A percentile compares a stretch with the other conserved stretches of the same genome.
phyloP scores from a whole-genome alignment of 1,140 invertebrate species.

The Stegodyphus dumicola region DNA sequence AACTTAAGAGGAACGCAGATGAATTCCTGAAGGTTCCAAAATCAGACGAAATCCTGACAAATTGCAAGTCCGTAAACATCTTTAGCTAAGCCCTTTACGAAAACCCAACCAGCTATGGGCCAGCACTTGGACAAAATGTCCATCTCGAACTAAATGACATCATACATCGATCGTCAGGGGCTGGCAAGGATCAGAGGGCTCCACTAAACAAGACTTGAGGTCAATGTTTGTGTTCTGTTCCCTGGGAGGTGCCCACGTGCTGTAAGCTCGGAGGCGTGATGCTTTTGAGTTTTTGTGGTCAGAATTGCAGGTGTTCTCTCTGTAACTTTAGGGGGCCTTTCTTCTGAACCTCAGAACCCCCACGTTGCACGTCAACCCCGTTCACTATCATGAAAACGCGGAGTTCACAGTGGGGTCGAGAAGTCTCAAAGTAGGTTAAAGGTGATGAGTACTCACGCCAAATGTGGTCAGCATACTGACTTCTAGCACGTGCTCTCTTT shows the following conservation, averaged over 20 bases:
- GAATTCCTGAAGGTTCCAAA: slow-evolving; percentile 23
- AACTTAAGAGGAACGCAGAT: background rate
- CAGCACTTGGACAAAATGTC: slow-evolving; percentile 21
- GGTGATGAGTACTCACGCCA: slow-evolving; percentile 35
- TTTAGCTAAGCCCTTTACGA: background rate
- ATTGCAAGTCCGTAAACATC: slow-evolving; percentile 47
- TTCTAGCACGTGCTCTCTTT: slow-evolving; percentile 42
- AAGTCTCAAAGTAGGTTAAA: slow-evolving; percentile 37
- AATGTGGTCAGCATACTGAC: slow-evolving; percentile 23
- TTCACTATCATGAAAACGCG: slow-evolving; percentile 6
- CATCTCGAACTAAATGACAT: slow-evolving; percentile 23
- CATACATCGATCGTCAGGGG: slow-evolving; percentile 13
- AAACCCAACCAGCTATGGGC: background rate
- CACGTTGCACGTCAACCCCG: slow-evolving; percentile 47
- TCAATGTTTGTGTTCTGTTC: slow-evolving; percentile 54
- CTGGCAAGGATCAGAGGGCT: background rate
- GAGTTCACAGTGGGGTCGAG: slow-evolving; percentile 20
- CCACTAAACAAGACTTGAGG: slow-evolving; percentile 53
- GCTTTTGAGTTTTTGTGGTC: slow-evolving; percentile 34
- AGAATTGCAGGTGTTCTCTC: slow-evolving; percentile 47
- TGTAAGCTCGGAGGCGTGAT: slow-evolving; percentile 30
- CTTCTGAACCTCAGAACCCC: slow-evolving; percentile 5
- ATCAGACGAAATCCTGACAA: slow-evolving; percentile 53
- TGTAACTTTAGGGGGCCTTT: slow-evolving; percentile 6
- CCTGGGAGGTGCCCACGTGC: slow-evolving; percentile 31